Conservation (phyloP, 2,113 vertebrate genomes). For the Carassius carassius region DNA sequence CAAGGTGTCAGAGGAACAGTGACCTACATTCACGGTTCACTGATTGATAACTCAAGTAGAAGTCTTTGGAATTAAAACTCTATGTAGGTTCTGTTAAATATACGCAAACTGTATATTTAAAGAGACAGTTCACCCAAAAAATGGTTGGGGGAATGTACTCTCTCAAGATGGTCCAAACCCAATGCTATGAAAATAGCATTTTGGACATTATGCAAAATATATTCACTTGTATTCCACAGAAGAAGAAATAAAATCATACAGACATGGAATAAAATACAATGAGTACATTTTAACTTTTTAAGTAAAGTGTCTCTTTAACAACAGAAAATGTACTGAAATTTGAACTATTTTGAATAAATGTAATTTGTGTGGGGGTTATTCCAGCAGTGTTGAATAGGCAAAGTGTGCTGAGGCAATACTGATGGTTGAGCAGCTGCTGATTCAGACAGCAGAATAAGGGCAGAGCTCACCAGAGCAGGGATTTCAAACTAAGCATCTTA, state of each 20-base stretch:
- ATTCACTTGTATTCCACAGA: background rate
- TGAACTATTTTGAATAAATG: background rate
- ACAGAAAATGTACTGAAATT: background rate
- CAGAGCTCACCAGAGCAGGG: background rate
- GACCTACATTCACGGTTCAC: slow-evolving; percentile 36
- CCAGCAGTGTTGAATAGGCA: slow-evolving; percentile 10
- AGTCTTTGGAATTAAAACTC: background rate
- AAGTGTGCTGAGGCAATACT: background rate
- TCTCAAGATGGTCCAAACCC: background rate
- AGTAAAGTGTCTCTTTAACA: background rate
- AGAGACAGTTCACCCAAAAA: background rate
- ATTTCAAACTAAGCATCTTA: slow-evolving; percentile 9
- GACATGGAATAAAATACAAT: background rate
- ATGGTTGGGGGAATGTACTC: background rate
- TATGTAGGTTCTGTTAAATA: background rate
- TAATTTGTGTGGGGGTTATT: slow-evolving; percentile 12
- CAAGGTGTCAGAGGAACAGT: slow-evolving; percentile 8
- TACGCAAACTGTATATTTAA: background rate
- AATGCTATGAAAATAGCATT: background rate
- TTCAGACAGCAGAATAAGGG: slow-evolving; percentile 13
- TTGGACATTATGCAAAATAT: background rate
- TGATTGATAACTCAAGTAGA: background rate
- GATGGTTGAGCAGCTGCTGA: background rate
- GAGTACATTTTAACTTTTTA: background rate
- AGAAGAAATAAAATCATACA: background rate